Evolutionary conservation across 2,797 vertebrate species (phyloP).

Genomic region (Darevskia nairensis): DNA sequence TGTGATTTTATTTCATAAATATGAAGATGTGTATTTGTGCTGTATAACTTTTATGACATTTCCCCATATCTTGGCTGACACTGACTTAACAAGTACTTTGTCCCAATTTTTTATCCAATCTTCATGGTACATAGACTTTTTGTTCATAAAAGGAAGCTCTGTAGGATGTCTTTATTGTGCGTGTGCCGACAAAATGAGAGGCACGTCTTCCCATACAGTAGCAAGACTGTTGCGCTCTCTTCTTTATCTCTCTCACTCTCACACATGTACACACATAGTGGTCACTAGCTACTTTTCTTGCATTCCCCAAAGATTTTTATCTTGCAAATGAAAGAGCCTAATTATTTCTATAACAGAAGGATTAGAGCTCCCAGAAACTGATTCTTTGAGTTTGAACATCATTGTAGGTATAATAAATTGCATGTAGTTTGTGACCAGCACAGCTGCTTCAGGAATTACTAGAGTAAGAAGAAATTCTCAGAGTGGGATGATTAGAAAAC

Average conservation of each 20-base stretch:
- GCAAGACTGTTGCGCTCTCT: slow-evolving; percentile 52
- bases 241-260: not conserved
- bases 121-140: not conserved
- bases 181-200: slow-evolving; percentile 12
- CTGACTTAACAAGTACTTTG: too few relatives aligned
- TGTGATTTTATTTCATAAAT: too few relatives aligned
- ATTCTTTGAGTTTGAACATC: slow-evolving; percentile 72
- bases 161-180: slow-evolving; percentile 10
- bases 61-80: too few relatives aligned
- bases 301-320: slow-evolving; percentile 69
- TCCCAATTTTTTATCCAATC: too few relatives aligned
- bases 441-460: slow-evolving; percentile 60
- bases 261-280: not conserved
- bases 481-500: slow-evolving; percentile 51
- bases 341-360: slow-evolving; percentile 76
- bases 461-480: slow-evolving; percentile 46
- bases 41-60: too few relatives aligned
- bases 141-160: slow-evolving; percentile 32
- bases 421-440: slow-evolving; percentile 70
- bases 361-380: slow-evolving; percentile 68
- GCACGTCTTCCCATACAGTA: slow-evolving; percentile 54
- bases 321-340: slow-evolving; percentile 73
- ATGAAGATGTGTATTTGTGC: too few relatives aligned
- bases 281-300: slow-evolving; percentile 65
- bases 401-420: slow-evolving; percentile 70